phyloP scores from a whole-genome alignment of 2,113 vertebrate species.

The Misgurnus mizolepis region DNA sequence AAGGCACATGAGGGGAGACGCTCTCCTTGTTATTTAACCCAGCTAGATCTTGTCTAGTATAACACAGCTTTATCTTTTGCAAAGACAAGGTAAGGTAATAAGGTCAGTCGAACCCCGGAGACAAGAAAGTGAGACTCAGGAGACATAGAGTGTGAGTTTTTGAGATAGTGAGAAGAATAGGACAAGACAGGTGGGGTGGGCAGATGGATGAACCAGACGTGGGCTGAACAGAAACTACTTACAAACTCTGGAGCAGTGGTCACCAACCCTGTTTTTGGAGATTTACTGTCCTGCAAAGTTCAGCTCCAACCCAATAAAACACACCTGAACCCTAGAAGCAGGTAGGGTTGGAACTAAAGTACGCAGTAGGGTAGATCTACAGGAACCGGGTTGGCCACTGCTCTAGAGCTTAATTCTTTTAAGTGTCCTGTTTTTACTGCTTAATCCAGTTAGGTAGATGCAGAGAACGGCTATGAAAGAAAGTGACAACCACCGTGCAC shows the following conservation, averaged over 20 bases:
- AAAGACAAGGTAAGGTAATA: conserved; percentile 55
- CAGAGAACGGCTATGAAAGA: not conserved
- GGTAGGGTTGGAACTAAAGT: no score
- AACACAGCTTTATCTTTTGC: conserved; percentile 67
- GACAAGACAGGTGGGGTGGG: not conserved
- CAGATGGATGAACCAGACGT: not conserved
- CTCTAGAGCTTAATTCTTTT: not conserved
- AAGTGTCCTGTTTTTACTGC: not conserved
- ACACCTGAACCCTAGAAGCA: no score
- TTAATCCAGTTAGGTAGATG: conserved; percentile 9
- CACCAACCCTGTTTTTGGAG: no score
- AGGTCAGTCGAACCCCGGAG: conserved; percentile 55
- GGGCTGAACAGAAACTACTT: not conserved
- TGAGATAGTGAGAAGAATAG: not conserved
- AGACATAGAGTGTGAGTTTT: conserved; percentile 11
- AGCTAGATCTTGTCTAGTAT: conserved; percentile 60
- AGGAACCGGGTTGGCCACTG: no score
- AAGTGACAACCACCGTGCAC: not conserved
- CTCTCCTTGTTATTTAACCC: conserved; percentile 64
- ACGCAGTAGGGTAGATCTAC: no score
- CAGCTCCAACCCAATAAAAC: no score
- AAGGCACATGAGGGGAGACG: conserved; percentile 33
- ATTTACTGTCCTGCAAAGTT: no score
- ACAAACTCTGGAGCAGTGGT: not conserved
- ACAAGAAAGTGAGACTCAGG: conserved; percentile 20